Evolutionary conservation across 2,113 vertebrate species (phyloP).

Genomic region (Leptocoma aspasia): DNA sequence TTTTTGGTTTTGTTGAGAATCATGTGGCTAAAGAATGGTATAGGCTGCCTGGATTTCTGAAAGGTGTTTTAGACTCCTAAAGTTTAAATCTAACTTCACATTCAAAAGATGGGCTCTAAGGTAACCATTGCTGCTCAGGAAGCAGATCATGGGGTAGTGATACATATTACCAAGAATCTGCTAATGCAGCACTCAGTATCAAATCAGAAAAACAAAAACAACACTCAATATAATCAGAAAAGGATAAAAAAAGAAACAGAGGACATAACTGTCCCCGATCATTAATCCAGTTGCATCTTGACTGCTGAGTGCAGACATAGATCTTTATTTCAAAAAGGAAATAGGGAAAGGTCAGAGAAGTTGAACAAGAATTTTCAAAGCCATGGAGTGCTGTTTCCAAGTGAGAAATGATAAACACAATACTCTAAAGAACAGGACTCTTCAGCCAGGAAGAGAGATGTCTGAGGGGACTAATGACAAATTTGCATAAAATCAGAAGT

Average conservation of each 20-base stretch:
- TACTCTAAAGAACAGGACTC: not conserved
- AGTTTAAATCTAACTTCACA: not conserved
- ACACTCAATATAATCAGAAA: not conserved
- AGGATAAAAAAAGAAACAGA: not conserved
- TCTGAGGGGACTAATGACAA: not conserved
- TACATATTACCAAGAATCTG: not conserved
- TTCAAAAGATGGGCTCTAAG: not conserved
- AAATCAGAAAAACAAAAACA: not conserved
- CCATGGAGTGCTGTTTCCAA: not conserved
- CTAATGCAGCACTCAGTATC: not conserved
- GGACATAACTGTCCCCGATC: not conserved
- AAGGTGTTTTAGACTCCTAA: not conserved
- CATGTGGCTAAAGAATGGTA: not conserved
- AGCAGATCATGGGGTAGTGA: not conserved
- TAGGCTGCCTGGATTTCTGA: not conserved
- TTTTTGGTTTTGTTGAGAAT: not conserved
- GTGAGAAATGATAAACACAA: not conserved
- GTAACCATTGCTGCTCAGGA: not conserved
- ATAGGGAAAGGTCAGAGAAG: not conserved
- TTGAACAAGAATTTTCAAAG: not conserved
- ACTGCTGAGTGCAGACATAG: not conserved
- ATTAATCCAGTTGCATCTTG: not conserved
- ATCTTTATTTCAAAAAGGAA: not conserved
- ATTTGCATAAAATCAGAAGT: not conserved
- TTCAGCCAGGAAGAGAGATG: not conserved